Evolutionary conservation across 2,113 vertebrate genomes (phyloP), one percentile per base, ranked within the genome.

Genomic region (Passerina amoena): DNA sequence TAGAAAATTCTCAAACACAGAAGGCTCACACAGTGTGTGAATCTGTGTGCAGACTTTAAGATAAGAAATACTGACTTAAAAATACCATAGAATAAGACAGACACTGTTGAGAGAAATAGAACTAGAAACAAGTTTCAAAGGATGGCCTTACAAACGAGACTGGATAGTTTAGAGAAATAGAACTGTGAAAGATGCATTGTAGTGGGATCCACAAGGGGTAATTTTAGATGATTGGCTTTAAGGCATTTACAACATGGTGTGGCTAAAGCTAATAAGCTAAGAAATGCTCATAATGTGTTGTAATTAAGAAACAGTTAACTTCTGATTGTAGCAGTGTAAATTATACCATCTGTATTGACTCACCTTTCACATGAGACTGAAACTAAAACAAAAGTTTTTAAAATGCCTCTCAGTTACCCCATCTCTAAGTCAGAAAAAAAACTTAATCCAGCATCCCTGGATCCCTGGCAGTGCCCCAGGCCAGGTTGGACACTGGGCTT

Each of bases 401-500:
- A 59, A 35, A 59, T 59, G 22, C n/a, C 22, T 24, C 56, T 59
- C 56, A 35, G 54, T 35, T 35, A 24, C 33, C 33, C 14, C 9
- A 35, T 24, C 33, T 57, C 33, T 57, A 24, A 35, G 56, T 59
- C 10, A 59, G 22, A 59, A 59, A 35, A 35, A 24, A n/a, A 11
- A 37, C n/a, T 35, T 35, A 9, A 35, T 59, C 56, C 56, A 35
- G 35, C 56, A 16, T 6, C n/a, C n/a, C 79, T 79, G 84, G 47
- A 69, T 69, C 79, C 47, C 70, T 82, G 70, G 14, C 2, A 66
- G 37, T 60, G 77, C 0, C 45, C 69, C 20, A 68, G 69, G 45
- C 63, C 54, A 61, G 47, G 17, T 0, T 82, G 69, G 53, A 47
- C 27, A 54, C 0, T 24, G 23, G 53, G 20, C 28, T 77, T 3